phyloP scores from a whole-genome alignment of 92 coral and sea anemone genomes.

The Epizoanthus scotinus region DNA sequence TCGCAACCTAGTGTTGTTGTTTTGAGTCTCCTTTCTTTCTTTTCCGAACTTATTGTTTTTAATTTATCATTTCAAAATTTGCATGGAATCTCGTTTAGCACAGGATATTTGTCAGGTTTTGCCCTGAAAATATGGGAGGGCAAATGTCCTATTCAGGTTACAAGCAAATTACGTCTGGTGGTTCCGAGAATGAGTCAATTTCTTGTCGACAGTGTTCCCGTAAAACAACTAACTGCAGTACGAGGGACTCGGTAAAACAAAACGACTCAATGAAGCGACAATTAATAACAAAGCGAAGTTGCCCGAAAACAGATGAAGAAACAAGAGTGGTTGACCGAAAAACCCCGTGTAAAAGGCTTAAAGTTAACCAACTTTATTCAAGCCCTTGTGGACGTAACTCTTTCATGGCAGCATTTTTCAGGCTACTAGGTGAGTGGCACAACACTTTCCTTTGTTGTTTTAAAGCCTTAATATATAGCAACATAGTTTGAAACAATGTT shows the following conservation, averaged over 20 bases:
- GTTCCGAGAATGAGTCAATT: conserved; percentile 21
- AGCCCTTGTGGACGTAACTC: conserved; percentile 79
- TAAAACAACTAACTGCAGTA: background rate
- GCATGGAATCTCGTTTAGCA: background rate
- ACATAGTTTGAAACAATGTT: background rate
- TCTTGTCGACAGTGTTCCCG: background rate
- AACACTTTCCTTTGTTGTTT: background rate
- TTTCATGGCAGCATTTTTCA: conserved; percentile 91
- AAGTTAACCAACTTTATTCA: conserved; percentile 64
- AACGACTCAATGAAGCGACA: conserved; percentile 29
- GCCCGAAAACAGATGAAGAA: conserved; percentile 39
- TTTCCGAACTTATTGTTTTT: background rate
- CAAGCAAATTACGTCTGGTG: conserved; percentile 19
- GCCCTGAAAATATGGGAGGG: conserved; percentile 30
- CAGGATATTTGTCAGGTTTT: background rate
- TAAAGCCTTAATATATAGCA: too few relatives aligned
- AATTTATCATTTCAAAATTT: background rate
- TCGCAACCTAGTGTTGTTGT: background rate
- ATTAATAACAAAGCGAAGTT: conserved; percentile 25
- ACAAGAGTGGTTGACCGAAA: conserved; percentile 34
- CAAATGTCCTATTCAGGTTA: conserved; percentile 32
- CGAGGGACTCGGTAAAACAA: conserved; percentile 41
- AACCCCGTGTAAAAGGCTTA: conserved; percentile 67
- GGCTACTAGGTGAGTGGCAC: conserved; percentile 75
- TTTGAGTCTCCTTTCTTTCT: background rate